These are phyloP conservation scores for Coptodon bakossiorum DNA, from an alignment of 2,113 vertebrate genomes.

Conservation along the genomic window DNA sequence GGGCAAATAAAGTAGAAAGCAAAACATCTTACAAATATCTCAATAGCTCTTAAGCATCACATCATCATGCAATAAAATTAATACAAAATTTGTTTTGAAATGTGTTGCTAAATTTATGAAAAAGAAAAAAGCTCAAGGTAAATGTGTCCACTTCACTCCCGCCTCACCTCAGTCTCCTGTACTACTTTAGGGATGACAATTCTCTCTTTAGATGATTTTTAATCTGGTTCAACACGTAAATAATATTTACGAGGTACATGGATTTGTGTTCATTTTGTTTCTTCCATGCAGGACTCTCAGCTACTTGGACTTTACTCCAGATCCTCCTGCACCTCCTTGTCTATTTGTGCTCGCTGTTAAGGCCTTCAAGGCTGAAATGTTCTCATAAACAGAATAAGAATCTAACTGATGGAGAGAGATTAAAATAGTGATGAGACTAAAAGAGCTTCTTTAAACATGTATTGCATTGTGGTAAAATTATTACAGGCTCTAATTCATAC, in stretches of 20 bases:
- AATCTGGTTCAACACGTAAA: neutral
- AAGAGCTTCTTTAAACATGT: neutral
- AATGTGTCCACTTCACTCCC: neutral
- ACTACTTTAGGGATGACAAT: neutral
- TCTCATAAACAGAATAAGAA: neutral
- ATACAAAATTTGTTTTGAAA: neutral
- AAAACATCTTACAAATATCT: neutral
- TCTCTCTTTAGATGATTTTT: neutral
- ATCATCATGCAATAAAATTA: neutral
- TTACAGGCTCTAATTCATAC: neutral
- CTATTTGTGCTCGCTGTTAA: neutral
- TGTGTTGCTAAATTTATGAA: neutral
- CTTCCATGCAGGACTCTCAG: neutral
- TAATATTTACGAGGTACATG: rapidly evolving
- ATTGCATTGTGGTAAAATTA: neutral
- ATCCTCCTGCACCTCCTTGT: neutral
- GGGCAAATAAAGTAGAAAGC: neutral
- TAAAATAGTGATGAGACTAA: neutral
- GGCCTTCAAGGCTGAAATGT: neutral
- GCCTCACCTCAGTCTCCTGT: neutral
- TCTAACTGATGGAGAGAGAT: neutral
- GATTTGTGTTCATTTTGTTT: neutral
- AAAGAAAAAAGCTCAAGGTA: neutral
- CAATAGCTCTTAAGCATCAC: neutral
- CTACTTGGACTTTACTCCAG: neutral